Evolutionary conservation across 2,888 invertebrate species (phyloP), one percentile per base, ranked within the genome.

Genomic region (Drosophila buzzatii): DNA sequence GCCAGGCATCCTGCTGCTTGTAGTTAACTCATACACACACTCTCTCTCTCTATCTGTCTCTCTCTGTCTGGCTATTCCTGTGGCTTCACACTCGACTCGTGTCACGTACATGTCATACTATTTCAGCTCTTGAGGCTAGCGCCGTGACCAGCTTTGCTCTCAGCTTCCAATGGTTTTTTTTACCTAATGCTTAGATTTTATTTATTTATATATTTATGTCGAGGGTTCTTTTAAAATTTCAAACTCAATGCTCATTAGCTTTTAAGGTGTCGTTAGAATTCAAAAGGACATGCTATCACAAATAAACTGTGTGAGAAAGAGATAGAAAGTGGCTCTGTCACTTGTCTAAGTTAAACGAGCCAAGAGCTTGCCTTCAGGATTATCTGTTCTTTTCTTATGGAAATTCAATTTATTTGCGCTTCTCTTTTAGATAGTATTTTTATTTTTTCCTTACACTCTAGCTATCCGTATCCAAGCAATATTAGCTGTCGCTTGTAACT

Each of bases 71-170:
- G 37, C 60, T 60, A 56, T 44, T 75, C 64, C 72, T 72, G 74
- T 53, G 77, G 79, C 64, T 85, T 85, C 67, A 68, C 82, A 81
- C 79, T 84, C 62, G 55, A 81, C 61, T 77, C 77, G 56, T 60
- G 77, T 79, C 79, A 86, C 85, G 85, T 85, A 73, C 72, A 71
- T 73, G 68, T 71, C 76, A 58, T 73, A 66, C 80, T 60, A 41
- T 67, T 56, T 35, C 56, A 73, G 44, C 60, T 74, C 35, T 58
- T 23, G 47, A 49, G 58, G 41, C 39, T 42, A 12, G 23, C 23
- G 44, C 27, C 39, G 39, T 37, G 27, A 39, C 31, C 58, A 52
- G 69, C 59, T 60, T 23, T 41, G 41, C 61, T 44, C 44, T 55
- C 27, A 16, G 23, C 49, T 52, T 14, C 39, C 62, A 37, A 42